A percentile compares a stretch with the other conserved stretches of the same genome.
Evolutionary conservation across 2,797 vertebrate genomes (phyloP).

Genomic region (Hoplostethus mediterraneus): DNA sequence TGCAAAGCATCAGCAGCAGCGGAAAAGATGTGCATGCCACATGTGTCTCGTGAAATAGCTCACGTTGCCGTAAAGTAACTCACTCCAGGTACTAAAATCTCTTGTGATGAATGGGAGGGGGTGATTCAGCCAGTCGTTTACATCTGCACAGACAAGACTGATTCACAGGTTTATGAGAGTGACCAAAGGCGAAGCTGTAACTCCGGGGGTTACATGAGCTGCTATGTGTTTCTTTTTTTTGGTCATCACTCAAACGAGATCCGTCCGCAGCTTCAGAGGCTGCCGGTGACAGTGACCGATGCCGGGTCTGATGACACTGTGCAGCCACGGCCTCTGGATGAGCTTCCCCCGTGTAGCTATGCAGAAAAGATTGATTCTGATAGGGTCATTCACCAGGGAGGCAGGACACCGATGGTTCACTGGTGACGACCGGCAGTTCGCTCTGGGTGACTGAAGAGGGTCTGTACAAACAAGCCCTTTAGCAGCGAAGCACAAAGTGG

Average conservation of each 20-base stretch:
- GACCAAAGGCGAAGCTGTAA: conserved; percentile 12
- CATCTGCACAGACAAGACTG: conserved; percentile 11
- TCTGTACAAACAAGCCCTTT: conserved; percentile 75
- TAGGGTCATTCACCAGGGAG: conserved; percentile 38
- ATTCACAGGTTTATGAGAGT: conserved; percentile 19
- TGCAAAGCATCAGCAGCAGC: conserved; percentile 62
- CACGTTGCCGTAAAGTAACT: conserved; percentile 41
- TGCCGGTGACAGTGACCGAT: conserved; percentile 42
- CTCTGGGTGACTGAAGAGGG: conserved; percentile 70
- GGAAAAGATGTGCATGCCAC: conserved; percentile 47
- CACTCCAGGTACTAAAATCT: conserved; percentile 56
- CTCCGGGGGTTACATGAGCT: conserved; percentile 1
- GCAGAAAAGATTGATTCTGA: conserved; percentile 56
- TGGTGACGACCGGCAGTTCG: conserved; percentile 58
- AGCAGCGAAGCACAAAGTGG: conserved; percentile 71
- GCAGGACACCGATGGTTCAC: conserved; percentile 48
- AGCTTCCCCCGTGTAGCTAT: conserved; percentile 27
- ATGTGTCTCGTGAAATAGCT: conserved; percentile 58
- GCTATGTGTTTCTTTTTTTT: not conserved
- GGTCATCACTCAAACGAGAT: conserved; percentile 34
- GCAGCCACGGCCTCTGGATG: conserved; percentile 21
- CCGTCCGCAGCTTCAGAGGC: conserved; percentile 36
- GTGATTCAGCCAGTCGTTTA: conserved; percentile 47
- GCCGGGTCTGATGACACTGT: conserved; percentile 28
- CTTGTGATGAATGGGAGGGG: conserved; percentile 45